Evolutionary conservation across 2,797 vertebrate genomes (phyloP).

Genomic region (Pipistrellus pygmaeus): DNA sequence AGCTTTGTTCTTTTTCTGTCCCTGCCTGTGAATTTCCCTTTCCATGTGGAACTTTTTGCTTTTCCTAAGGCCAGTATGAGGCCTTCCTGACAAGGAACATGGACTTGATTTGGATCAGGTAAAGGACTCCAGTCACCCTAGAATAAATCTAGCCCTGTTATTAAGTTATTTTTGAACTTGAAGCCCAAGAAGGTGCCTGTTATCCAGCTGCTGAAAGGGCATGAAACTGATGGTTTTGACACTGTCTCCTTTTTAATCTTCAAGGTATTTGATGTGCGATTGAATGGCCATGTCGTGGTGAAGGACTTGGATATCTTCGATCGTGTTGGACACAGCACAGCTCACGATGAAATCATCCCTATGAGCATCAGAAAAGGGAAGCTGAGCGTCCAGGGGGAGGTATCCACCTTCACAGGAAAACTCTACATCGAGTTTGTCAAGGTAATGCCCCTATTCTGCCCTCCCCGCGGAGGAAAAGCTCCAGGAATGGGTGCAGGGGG

Average conservation of each 20-base stretch:
- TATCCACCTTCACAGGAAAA: constrained; percentile 98
- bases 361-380: constrained; percentile 97
- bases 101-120: constrained; percentile 28
- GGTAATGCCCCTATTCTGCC: constrained; percentile 86
- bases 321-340: constrained; percentile 97
- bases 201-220: neutral
- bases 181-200: neutral
- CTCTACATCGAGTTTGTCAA: constrained; percentile 98
- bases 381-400: constrained; percentile 96
- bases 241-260: constrained; percentile 64
- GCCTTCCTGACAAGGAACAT: neutral
- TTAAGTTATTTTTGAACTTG: constrained; percentile 51
- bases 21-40: neutral
- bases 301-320: constrained; percentile 99
- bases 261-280: constrained; percentile 97
- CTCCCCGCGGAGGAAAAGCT: fast-evolving
- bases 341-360: constrained; percentile 96
- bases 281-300: constrained; percentile 97
- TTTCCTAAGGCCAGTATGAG: neutral
- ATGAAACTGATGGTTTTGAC: constrained; percentile 67
- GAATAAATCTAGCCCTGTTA: neutral
- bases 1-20: neutral
- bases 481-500: neutral
- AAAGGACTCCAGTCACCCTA: neutral
- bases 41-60: neutral